Percentiles rank a stretch among this genome's conserved stretches.
Evolutionary conservation across 2,797 vertebrate species (phyloP).

Genomic region (Rhabdophis nuchalis): DNA sequence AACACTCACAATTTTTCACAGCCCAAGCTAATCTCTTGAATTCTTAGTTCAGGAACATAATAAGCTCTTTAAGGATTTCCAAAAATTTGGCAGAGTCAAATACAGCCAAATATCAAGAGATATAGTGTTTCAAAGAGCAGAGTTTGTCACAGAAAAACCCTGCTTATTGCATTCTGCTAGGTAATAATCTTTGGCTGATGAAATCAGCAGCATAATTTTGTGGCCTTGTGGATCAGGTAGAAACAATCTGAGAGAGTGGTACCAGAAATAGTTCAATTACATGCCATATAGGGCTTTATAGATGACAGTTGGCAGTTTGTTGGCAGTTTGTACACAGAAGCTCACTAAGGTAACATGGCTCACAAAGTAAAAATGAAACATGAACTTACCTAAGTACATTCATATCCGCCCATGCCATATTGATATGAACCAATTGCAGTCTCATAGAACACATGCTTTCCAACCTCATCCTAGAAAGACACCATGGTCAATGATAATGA

Average conservation of each 20-base stretch:
- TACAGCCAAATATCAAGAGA: neutral
- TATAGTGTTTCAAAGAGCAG: neutral
- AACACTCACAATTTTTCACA: neutral
- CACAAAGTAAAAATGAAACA: neutral
- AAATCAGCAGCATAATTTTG: neutral
- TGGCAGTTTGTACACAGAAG: neutral
- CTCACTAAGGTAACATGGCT: neutral
- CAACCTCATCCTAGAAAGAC: neutral
- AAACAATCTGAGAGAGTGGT: neutral
- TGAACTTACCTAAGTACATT: neutral
- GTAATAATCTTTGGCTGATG: neutral
- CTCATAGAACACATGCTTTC: neutral
- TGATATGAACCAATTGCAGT: neutral
- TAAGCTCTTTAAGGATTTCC: neutral
- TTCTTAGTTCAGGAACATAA: neutral
- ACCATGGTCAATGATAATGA: neutral
- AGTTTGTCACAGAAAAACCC: neutral
- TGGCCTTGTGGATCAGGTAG: neutral
- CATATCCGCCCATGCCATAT: neutral
- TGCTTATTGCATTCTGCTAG: neutral
- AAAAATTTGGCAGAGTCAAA: neutral
- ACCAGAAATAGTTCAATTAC: neutral
- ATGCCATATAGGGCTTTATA: neutral
- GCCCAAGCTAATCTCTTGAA: neutral
- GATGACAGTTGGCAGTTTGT: neutral